phyloP scores from a whole-genome alignment of 1,140 invertebrate species.

The Aphaenogaster rudis region DNA sequence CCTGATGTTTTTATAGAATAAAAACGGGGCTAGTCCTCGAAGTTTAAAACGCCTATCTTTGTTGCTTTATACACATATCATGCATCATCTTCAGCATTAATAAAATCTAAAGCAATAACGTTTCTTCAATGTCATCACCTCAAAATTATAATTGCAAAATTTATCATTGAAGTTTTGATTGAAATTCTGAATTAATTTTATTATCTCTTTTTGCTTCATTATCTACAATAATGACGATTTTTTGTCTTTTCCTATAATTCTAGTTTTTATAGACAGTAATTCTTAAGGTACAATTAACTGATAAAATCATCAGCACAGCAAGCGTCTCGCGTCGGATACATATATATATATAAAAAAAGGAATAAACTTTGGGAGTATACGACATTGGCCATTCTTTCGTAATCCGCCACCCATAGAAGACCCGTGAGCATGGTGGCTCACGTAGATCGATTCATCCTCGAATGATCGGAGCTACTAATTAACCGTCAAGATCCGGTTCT shows the following conservation, averaged over 20 bases:
- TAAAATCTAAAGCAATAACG: neutral
- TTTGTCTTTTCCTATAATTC: neutral
- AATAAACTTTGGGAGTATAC: neutral
- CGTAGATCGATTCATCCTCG: slow-evolving; percentile 68
- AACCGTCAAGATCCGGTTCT: slow-evolving; percentile 70
- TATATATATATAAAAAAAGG: neutral
- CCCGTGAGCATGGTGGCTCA: slow-evolving; percentile 48
- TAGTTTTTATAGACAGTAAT: neutral
- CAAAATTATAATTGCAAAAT: slow-evolving; percentile 4
- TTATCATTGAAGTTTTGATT: neutral
- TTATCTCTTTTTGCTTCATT: neutral
- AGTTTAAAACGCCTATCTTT: neutral
- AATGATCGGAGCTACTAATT: slow-evolving; percentile 71
- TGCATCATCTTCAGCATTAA: neutral
- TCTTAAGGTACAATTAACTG: neutral
- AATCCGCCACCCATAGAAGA: slow-evolving; percentile 57
- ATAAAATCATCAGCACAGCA: neutral
- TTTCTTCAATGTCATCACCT: neutral
- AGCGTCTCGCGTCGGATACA: neutral
- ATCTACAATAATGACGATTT: neutral
- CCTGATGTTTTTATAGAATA: slow-evolving; percentile 24
- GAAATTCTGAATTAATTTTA: neutral
- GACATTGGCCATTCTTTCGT: slow-evolving; percentile 39
- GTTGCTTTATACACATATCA: neutral
- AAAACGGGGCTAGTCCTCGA: slow-evolving; percentile 13